These are phyloP conservation scores for Geopemphigus sp. DNA, from an alignment of 1,140 invertebrate genomes.

Conservation along the genomic window DNA sequence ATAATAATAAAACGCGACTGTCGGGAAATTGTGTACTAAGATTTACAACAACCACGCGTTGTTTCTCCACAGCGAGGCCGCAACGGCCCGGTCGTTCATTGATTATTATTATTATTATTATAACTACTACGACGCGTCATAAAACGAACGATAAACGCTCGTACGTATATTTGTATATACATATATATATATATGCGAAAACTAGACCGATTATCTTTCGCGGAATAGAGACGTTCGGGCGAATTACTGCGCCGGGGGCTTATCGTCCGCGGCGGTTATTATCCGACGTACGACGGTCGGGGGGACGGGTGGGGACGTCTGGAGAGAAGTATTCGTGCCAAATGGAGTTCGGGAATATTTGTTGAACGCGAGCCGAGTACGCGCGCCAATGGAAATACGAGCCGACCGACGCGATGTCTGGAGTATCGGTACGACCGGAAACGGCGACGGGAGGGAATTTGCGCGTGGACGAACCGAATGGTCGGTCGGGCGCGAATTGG, in stretches of 20 bases:
- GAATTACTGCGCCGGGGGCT: constrained; percentile 3
- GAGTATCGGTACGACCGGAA: no score
- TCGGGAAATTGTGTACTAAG: neutral
- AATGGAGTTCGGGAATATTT: constrained; percentile 33
- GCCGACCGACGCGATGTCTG: no score
- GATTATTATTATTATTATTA: constrained; percentile 36
- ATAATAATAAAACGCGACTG: neutral
- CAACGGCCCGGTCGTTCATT: neutral
- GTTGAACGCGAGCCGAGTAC: neutral
- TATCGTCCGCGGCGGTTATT: constrained; percentile 9
- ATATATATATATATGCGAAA: neutral
- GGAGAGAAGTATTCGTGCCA: constrained; percentile 33
- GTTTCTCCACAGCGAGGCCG: neutral
- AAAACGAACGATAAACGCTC: no score
- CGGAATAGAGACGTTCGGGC: neutral
- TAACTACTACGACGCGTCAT: no score
- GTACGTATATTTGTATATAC: no score
- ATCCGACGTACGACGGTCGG: neutral
- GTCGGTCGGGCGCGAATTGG: no score
- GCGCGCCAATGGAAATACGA: neutral
- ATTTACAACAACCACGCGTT: constrained; percentile 3
- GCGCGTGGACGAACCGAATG: no score
- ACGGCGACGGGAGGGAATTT: no score
- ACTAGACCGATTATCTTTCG: constrained; percentile 44
- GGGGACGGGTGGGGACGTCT: neutral